Base-by-base conservation (phyloP, 2,888 invertebrate genomes). In the Ophioninae sp. region DNA sequence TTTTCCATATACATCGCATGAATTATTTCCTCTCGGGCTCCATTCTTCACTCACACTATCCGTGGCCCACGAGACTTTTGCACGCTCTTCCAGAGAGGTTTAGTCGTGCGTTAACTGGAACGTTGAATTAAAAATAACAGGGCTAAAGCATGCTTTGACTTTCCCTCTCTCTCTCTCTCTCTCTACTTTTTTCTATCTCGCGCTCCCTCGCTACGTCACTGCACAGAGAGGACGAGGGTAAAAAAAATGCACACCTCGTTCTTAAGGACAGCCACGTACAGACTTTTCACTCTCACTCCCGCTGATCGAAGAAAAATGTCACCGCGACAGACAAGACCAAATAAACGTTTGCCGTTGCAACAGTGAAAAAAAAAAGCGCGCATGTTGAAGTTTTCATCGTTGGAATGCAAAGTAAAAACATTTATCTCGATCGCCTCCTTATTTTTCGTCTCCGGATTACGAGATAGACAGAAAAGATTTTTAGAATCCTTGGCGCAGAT, bases 51-150 rank as follows among this genome's bases (percentile, higher is more conserved):
- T 39, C 64, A 23, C 64, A 30, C 39, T 63, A 22, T 69, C 41
- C 61, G 39, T 51, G 41, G 73, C 20, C 58, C 72, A 67, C 41
- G 72, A 65, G 79, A 73, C 69, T 51, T 77, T 67, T 39, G 77
- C 77, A 76, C 80, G 63, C 59, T 64, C 68, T 73, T 76, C 68
- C 73, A 80, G 68, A 68, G 80, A 64, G 79, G 79, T 76, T 80
- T 80, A 80, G 80, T 83, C 83, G 83, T 84, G 83, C 83, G 83
- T 84, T 84, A 81, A 84, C 83, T 84, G 83, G 83, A 84, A 84
- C 83, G 83, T 61, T 84, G 83, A 84, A 84, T 81, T 84, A 84
- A 84, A 84, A 84, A 81, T 81, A 84, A 84, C 83, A 77, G 78
- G 74, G 74, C 78, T 51, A 74, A 81, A 78, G 63, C 82, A 30